Conservation (phyloP, 1,140 invertebrate species). For the Caerostris darwini region DNA sequence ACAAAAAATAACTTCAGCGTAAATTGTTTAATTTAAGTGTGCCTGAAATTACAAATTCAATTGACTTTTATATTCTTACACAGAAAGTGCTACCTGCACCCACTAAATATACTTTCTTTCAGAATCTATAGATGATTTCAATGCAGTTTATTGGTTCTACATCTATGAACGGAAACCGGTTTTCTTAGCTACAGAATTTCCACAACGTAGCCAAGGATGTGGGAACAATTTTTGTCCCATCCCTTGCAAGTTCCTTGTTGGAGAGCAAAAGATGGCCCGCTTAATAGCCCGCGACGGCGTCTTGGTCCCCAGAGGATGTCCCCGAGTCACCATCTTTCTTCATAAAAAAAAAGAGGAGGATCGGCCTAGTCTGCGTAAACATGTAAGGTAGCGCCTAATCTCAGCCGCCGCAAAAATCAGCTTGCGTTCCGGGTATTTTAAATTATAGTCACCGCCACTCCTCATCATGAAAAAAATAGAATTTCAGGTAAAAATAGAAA, state of each 20-base stretch:
- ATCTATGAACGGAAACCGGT: too few relatives aligned
- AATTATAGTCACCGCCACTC: neutral
- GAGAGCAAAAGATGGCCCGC: neutral
- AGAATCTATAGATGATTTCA: too few relatives aligned
- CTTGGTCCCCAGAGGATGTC: neutral
- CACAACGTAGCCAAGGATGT: too few relatives aligned
- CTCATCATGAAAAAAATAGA: too few relatives aligned
- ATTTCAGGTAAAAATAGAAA: too few relatives aligned
- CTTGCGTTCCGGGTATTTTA: neutral
- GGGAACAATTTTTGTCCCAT: slow-evolving; percentile 13
- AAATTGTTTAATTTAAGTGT: too few relatives aligned
- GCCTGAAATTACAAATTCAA: too few relatives aligned
- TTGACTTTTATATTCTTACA: too few relatives aligned
- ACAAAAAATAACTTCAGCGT: too few relatives aligned
- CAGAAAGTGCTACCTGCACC: too few relatives aligned
- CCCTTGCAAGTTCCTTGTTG: neutral
- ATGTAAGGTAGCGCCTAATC: neutral
- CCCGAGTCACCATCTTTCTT: slow-evolving; percentile 12
- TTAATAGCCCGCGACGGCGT: slow-evolving; percentile 38
- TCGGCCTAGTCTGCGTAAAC: neutral
- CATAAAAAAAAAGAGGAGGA: neutral
- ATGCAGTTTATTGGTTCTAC: too few relatives aligned
- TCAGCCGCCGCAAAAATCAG: neutral
- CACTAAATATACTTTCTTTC: too few relatives aligned
- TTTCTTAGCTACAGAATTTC: neutral